Evolutionary conservation across 2,113 vertebrate species (phyloP).

Genomic region (Larimichthys crocea): DNA sequence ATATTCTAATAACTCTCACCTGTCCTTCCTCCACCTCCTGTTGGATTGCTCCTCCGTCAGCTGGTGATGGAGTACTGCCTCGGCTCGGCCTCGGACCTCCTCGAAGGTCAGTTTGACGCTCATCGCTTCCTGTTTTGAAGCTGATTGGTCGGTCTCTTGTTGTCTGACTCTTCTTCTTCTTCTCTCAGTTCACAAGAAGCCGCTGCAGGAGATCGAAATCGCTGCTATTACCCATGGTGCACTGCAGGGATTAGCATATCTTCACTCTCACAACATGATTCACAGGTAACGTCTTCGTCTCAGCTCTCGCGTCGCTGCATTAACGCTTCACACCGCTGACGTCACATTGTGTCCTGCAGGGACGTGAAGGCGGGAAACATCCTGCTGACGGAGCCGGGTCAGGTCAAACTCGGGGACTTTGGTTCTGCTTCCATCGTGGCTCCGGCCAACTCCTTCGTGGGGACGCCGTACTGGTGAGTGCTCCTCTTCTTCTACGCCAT

Average conservation of each 20-base stretch:
- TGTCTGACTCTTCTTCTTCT: neutral
- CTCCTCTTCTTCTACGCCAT: neutral
- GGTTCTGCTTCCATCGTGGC: slow-evolving; percentile 92
- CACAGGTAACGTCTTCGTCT: slow-evolving; percentile 84
- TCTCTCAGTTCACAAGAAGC: slow-evolving; percentile 92
- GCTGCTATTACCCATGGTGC: slow-evolving; percentile 94
- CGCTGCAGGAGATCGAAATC: slow-evolving; percentile 94
- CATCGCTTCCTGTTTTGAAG: neutral
- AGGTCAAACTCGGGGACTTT: slow-evolving; percentile 93
- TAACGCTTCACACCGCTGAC: neutral
- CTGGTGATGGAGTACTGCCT: slow-evolving; percentile 92
- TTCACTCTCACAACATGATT: slow-evolving; percentile 96
- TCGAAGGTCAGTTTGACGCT: slow-evolving; percentile 60
- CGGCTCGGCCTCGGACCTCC: slow-evolving; percentile 87
- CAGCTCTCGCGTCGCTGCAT: neutral
- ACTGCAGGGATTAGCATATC: slow-evolving; percentile 92
- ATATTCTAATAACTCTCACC: too few relatives aligned
- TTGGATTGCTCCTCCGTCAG: slow-evolving; percentile 63
- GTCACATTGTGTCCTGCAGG: slow-evolving; percentile 67
- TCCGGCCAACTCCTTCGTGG: slow-evolving; percentile 94
- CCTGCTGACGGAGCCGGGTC: slow-evolving; percentile 91
- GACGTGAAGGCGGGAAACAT: slow-evolving; percentile 95
- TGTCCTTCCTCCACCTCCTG: too few relatives aligned
- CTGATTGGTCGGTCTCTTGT: neutral
- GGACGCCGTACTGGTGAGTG: slow-evolving; percentile 91